Evolutionary conservation across 1,140 invertebrate genomes (phyloP), one percentile per base, ranked within the genome.

Genomic region (Ditylenchus dipsaci): DNA sequence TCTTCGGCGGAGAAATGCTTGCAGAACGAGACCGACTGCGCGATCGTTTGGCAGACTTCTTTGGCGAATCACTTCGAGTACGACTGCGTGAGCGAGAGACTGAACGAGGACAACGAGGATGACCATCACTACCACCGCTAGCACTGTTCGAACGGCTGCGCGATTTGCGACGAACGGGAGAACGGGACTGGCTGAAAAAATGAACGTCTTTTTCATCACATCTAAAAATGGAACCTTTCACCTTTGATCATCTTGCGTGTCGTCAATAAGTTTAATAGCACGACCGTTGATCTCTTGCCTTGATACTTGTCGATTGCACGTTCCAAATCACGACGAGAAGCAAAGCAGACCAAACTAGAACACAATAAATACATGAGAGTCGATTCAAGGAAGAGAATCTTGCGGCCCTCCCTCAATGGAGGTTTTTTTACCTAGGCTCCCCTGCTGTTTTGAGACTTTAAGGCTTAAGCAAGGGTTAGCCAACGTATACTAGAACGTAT

Each of bases 221-320:
- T 38, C 11, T 38, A 38, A 11, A 38, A 38, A n/a, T n/a, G n/a
- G n/a, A 38, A 38, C 11, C 33, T 3, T 38, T 11, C 11, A 38
- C 33, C 61, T 33, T 45, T 49, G 27, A 45, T 17, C 68, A 17
- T 64, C 69, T 19, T 43, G 47, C 15, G 78, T 73, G 53, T 81
- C 80, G 42, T 97, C 94, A 64, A 95, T 87, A 56, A 98, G 85
- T 60, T 89, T 89, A 67, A 98, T 92, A 60, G 91, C 88, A n/a
- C 92, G 88, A 0, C 93, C 92, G 84, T 93, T 96, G 58, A 97
- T 85, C 82, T 98, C 95, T 8, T 93, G 74, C 92, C 91, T 85
- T 97, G 93, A 71, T 96, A 85, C 83, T 96, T 96, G 72, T 97
- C 93, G 69, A 97, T 87, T 1, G 94, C 94, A 74, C 91, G 92